Evolutionary conservation across 2,797 vertebrate genomes (phyloP), one percentile per base, ranked within the genome.

Genomic region (Podarcis siculus): DNA sequence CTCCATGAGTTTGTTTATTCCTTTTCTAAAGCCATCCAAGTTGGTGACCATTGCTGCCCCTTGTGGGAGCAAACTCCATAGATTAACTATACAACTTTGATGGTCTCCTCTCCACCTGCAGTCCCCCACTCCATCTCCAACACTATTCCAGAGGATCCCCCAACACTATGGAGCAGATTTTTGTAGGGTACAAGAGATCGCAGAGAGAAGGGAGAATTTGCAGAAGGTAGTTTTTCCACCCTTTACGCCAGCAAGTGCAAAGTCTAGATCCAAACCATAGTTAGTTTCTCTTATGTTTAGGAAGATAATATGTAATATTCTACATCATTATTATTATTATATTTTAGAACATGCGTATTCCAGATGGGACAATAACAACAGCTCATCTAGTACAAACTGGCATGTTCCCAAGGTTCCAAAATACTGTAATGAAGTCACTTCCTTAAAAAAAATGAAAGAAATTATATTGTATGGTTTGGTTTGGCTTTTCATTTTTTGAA

Each of bases 401-500:
- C n/a, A 35, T n/a, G 25, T 61, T 93, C 82, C 21, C 32, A 23
- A 61, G 30, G 37, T 66, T 87, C n/a, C 37, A 75, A 27, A 82
- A 45, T 82, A 64, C 2, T 17, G 13, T 82, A 42, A 71, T 79
- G 25, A 67, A 23, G 64, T 67, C 5, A 67, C 64, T 10, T 23
- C 30, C 30, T 55, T 55, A 55, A 55, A 55, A 49, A 67, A 69
- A 69, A 27, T n/a, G 23, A 69, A 69, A n/a, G 67, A 69, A 69
- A 69, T 27, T 12, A 9, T 27, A 25, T 69, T 69, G 25, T 69
- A 30, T 1, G 30, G 9, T 30, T 69, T 69, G 67, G 67, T 12
- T 27, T 32, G 87, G 72, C 82, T 79, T 87, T 85, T 17, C 86
- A 72, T 86, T 49, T 82, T 90, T 66, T 88, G 82, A 77, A 83